These are phyloP conservation scores for Malthinus seriepunctatus DNA, from an alignment of 2,888 invertebrate genomes.

Conservation along the genomic window DNA sequence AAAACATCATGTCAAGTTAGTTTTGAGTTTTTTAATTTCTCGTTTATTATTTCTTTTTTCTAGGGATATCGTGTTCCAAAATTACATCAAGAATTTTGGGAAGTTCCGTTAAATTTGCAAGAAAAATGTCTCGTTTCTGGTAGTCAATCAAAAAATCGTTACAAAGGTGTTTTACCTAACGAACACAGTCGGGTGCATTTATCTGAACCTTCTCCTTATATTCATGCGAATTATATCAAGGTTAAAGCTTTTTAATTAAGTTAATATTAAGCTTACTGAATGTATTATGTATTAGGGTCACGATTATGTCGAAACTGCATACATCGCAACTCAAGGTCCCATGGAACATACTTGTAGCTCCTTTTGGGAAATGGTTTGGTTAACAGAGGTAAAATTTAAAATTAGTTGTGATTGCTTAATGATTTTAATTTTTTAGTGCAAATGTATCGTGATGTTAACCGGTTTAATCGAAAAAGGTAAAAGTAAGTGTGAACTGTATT, in stretches of 20 bases:
- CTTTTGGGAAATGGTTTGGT: slow-evolving; percentile 86
- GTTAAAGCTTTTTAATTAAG: slow-evolving; percentile 52
- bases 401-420: slow-evolving; percentile 19
- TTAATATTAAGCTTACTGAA: no score
- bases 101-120: slow-evolving; percentile 89
- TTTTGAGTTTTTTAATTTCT: not conserved
- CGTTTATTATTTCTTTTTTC: slow-evolving; percentile 22
- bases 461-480: slow-evolving; percentile 82
- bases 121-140: slow-evolving; percentile 89
- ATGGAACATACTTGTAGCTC: slow-evolving; percentile 86
- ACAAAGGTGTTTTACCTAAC: slow-evolving; percentile 87
- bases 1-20: slow-evolving; percentile 53
- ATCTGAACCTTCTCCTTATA: slow-evolving; percentile 73
- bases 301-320: slow-evolving; percentile 82
- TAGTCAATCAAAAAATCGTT: slow-evolving; percentile 87
- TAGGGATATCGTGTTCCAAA: slow-evolving; percentile 66
- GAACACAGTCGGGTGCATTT: slow-evolving; percentile 83
- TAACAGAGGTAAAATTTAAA: slow-evolving; percentile 42
- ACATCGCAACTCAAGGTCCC: slow-evolving; percentile 93
- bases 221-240: slow-evolving; percentile 93
- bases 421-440: slow-evolving; percentile 48
- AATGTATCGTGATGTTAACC: slow-evolving; percentile 84
- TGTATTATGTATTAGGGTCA: slow-evolving; percentile 69
- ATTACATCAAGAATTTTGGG: slow-evolving; percentile 91
- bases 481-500: slow-evolving; percentile 88